phyloP scores from a whole-genome alignment of 2,797 vertebrate species.

The Pangasius sanitwongsei region DNA sequence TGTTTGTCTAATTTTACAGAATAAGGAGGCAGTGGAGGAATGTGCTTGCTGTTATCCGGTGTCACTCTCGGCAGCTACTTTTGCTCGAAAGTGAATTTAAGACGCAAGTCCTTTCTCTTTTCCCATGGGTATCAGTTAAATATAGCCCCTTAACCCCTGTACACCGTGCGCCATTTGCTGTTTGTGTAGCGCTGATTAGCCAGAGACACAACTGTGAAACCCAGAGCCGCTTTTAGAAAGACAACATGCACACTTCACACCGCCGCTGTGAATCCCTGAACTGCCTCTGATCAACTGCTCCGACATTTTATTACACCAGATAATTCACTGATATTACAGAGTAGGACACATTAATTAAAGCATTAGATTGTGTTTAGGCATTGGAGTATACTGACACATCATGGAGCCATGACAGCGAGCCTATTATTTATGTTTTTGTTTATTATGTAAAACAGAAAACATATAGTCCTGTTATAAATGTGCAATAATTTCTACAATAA shows the following conservation, averaged over 20 bases:
- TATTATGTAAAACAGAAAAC: not conserved
- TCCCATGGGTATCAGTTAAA: conserved; percentile 95
- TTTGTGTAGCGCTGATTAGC: conserved; percentile 93
- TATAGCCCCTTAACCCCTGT: conserved; percentile 81
- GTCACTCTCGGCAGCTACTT: conserved; percentile 80
- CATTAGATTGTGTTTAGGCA: not conserved
- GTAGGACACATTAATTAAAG: no score
- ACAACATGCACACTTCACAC: conserved; percentile 72
- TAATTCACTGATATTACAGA: not conserved
- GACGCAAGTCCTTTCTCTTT: conserved; percentile 83
- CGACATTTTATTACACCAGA: conserved; percentile 2
- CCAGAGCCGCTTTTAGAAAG: conserved; percentile 80
- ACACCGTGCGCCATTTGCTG: conserved; percentile 86
- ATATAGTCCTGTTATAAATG: not conserved
- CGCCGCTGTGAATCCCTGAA: not conserved
- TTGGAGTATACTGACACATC: not conserved
- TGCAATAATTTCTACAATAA: not conserved
- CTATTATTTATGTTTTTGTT: not conserved
- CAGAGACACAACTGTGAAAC: conserved; percentile 94
- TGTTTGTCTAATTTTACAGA: conserved; percentile 79
- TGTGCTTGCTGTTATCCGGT: conserved; percentile 80
- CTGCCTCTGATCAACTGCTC: conserved; percentile 16
- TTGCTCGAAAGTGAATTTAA: conserved; percentile 81
- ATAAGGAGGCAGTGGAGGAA: conserved; percentile 79
- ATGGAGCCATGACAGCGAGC: not conserved